A percentile compares a stretch with the other conserved stretches of the same genome.
These are phyloP conservation scores for Trogon melanurus DNA, from an alignment of 2,113 vertebrate genomes.

Conservation along the genomic window DNA sequence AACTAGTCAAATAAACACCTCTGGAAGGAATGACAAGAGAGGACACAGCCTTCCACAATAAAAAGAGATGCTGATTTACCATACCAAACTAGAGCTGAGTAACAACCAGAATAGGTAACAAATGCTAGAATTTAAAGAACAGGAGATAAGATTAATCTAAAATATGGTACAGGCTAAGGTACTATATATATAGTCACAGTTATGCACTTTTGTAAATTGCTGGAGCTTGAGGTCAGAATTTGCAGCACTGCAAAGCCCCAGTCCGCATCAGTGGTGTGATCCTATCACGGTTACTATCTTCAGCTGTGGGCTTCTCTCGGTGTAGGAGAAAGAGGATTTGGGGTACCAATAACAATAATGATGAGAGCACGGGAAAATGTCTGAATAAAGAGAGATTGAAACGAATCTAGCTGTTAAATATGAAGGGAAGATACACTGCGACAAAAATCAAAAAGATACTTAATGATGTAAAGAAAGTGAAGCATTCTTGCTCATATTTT, in stretches of 20 bases:
- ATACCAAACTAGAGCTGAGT: not conserved
- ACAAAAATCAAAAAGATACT: not conserved
- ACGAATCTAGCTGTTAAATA: not conserved
- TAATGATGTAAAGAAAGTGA: not conserved
- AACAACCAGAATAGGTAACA: not conserved
- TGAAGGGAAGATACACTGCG: not conserved
- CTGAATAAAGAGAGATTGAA: not conserved
- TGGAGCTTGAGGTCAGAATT: not conserved
- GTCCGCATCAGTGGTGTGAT: not conserved
- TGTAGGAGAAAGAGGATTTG: not conserved
- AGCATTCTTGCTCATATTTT: not conserved
- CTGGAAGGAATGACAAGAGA: not conserved
- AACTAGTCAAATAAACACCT: not conserved
- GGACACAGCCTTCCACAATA: not conserved
- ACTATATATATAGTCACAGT: not conserved
- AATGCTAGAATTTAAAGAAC: not conserved
- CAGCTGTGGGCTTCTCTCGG: not conserved
- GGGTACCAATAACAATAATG: not conserved
- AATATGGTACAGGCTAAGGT: not conserved
- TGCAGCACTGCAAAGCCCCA: not conserved
- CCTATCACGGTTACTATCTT: accelerated
- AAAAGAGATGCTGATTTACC: not conserved
- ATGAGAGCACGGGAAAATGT: not conserved
- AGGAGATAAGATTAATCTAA: not conserved
- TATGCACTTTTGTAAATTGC: not conserved